Percentiles rank a stretch among this genome's conserved stretches.
These are phyloP conservation scores for Clupea harengus DNA, from an alignment of 2,113 vertebrate species.

Conservation along the genomic window DNA sequence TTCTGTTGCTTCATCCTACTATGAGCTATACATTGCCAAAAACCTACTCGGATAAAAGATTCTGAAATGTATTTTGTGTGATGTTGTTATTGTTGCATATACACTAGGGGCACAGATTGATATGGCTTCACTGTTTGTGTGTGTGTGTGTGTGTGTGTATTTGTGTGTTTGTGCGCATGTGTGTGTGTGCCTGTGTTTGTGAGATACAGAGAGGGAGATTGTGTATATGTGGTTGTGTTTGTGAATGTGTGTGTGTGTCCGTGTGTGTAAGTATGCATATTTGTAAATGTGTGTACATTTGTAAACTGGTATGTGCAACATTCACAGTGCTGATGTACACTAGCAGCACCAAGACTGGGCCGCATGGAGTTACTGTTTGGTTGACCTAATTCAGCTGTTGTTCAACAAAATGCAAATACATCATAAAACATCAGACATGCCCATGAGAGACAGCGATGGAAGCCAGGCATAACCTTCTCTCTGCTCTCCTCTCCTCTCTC, in stretches of 20 bases:
- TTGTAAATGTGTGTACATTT: too few species aligned
- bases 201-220: neutral
- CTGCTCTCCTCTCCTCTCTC: neutral
- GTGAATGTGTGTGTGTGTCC: conserved; percentile 19
- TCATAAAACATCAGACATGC: neutral
- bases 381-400: neutral
- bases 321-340: neutral
- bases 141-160: conserved; percentile 18
- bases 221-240: conserved; percentile 3
- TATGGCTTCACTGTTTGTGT: neutral
- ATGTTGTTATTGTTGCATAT: conserved; percentile 20
- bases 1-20: conserved; percentile 33
- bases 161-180: neutral
- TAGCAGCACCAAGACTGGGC: neutral
- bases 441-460: neutral
- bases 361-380: neutral
- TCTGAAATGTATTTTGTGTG: conserved; percentile 26
- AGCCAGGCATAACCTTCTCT: neutral
- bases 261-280: neutral
- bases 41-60: conserved; percentile 35
- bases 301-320: neutral
- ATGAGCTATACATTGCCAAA: conserved; percentile 37
- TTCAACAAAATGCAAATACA: neutral
- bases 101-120: too few species aligned
- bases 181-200: conserved; percentile 4